These are phyloP conservation scores for Volucella inanis DNA, from an alignment of 2,888 invertebrate species.

Conservation along the genomic window DNA sequence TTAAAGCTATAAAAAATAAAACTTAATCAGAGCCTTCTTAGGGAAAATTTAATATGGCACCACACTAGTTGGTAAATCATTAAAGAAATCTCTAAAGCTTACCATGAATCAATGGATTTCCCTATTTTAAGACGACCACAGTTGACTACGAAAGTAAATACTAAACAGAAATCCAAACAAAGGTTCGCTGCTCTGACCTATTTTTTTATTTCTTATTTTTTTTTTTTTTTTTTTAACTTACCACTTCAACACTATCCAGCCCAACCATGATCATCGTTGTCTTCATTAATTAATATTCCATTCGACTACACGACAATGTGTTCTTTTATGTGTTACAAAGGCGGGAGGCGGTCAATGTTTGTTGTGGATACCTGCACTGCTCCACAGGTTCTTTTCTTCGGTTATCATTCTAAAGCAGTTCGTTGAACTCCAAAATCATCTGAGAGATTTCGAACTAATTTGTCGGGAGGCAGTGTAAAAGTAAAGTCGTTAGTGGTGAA, in stretches of 20 bases:
- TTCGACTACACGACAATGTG: constrained; percentile 59
- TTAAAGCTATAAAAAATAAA: no score
- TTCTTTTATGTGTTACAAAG: constrained; percentile 58
- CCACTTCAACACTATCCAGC: constrained; percentile 57
- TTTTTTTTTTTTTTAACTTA: constrained; percentile 46
- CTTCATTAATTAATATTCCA: constrained; percentile 70
- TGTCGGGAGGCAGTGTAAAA: constrained; percentile 22
- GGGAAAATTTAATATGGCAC: no score
- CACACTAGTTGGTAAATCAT: no score
- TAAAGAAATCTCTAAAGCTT: background rate
- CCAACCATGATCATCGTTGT: constrained; percentile 55
- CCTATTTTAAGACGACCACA: constrained; percentile 1
- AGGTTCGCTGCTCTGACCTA: constrained; percentile 60
- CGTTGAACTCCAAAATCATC: constrained; percentile 54
- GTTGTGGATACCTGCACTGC: constrained; percentile 16
- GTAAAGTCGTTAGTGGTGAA: constrained; percentile 2
- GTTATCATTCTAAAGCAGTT: constrained; percentile 44
- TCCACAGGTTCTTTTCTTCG: constrained; percentile 5
- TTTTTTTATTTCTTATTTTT: background rate
- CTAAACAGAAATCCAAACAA: constrained; percentile 38
- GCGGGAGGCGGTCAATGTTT: constrained; percentile 48
- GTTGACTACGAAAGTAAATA: constrained; percentile 13
- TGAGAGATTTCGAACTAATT: constrained; percentile 58
- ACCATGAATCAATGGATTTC: constrained; percentile 27
- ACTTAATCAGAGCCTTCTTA: no score